These are phyloP conservation scores for Drosophila limbata DNA, from an alignment of 2,888 invertebrate genomes.

Conservation along the genomic window DNA sequence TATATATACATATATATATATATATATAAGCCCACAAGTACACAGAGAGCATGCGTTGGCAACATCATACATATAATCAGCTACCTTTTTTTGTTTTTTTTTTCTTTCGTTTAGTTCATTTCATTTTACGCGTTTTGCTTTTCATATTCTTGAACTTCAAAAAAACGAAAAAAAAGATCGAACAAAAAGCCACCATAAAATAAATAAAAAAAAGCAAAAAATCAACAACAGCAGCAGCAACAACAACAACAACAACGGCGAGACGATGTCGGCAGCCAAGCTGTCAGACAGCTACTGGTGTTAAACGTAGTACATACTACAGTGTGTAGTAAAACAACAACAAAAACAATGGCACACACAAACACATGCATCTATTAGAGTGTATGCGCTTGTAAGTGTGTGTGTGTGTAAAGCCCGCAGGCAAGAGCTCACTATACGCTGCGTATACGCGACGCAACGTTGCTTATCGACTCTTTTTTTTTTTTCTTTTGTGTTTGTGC, in stretches of 20 bases:
- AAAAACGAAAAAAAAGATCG: slow-evolving; percentile 46
- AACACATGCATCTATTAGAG: slow-evolving; percentile 7
- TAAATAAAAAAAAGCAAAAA: slow-evolving; percentile 44
- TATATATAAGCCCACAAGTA: slow-evolving; percentile 22
- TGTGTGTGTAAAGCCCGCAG: slow-evolving; percentile 17
- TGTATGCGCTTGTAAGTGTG: slow-evolving; percentile 2
- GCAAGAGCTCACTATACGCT: slow-evolving; percentile 50
- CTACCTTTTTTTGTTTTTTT: slow-evolving; percentile 59
- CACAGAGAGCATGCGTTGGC: slow-evolving; percentile 64
- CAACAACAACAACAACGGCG: slow-evolving; percentile 34
- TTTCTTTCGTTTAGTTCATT: slow-evolving; percentile 63
- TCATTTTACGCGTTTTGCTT: slow-evolving; percentile 72
- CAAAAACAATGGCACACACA: slow-evolving; percentile 39
- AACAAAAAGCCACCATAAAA: slow-evolving; percentile 76
- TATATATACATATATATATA: slow-evolving; percentile 4
- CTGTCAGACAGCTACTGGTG: slow-evolving; percentile 81
- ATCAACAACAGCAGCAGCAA: slow-evolving; percentile 11
- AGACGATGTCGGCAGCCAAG: slow-evolving; percentile 73
- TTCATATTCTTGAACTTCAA: slow-evolving; percentile 81
- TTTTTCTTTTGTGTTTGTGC: slow-evolving; percentile 4
- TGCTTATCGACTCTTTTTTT: slow-evolving; percentile 51
- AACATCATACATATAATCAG: slow-evolving; percentile 44
- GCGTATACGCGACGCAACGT: slow-evolving; percentile 73
- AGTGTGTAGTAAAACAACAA: slow-evolving; percentile 69
- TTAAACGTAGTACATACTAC: slow-evolving; percentile 71